Conservation (phyloP, 1,140 invertebrate species). For the Heterodera schachtii region DNA sequence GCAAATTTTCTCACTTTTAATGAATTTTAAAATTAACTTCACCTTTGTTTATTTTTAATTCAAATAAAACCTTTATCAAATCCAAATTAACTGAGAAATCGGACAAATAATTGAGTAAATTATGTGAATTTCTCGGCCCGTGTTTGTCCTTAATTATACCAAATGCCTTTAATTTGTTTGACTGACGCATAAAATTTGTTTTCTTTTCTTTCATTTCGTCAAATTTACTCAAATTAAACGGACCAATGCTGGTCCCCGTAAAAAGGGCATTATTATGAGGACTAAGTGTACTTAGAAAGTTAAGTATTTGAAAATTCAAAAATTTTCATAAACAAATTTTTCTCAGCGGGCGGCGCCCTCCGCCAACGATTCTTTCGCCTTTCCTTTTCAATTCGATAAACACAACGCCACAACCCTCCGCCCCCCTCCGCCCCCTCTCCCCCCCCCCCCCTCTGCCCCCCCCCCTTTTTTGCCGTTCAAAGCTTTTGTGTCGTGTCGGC, state of each 20-base stretch:
- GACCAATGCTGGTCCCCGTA: not conserved
- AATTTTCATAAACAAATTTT: not conserved
- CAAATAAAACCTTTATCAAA: too few relatives aligned
- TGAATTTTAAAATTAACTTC: not conserved
- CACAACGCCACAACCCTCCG: not conserved
- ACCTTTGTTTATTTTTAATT: not conserved
- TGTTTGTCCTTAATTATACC: not conserved
- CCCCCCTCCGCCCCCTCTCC: not conserved
- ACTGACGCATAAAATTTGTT: not conserved
- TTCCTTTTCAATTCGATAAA: not conserved
- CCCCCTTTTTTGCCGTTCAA: not conserved
- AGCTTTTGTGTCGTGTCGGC: not conserved
- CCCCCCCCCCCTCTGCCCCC: too few relatives aligned
- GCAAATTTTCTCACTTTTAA: too few relatives aligned
- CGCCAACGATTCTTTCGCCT: not conserved
- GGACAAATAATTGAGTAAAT: too few relatives aligned
- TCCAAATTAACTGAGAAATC: too few relatives aligned
- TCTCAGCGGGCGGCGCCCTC: too few relatives aligned
- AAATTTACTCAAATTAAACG: not conserved
- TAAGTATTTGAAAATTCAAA: not conserved
- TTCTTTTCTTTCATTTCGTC: not conserved
- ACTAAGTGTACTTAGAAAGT: too few relatives aligned
- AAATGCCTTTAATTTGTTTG: not conserved
- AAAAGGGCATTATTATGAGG: not conserved
- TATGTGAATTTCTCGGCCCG: too few relatives aligned